phyloP scores from a whole-genome alignment of 2,888 invertebrate genomes.

The Patella ulyssiponensis region DNA sequence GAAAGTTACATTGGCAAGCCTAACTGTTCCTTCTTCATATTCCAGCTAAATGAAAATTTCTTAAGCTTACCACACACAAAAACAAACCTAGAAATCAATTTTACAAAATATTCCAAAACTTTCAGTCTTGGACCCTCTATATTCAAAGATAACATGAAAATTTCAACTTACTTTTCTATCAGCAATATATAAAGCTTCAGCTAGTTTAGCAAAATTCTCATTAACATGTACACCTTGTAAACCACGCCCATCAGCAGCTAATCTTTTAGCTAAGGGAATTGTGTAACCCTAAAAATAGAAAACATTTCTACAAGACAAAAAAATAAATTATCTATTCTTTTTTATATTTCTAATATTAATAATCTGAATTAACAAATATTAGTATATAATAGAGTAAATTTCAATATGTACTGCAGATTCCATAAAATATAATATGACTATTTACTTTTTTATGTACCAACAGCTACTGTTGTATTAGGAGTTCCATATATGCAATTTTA shows the following conservation, averaged over 20 bases:
- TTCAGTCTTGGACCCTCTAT: too few species aligned
- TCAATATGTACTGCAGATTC: too few species aligned
- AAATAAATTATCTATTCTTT: background rate
- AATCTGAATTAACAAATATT: too few species aligned
- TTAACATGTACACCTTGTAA: constrained; percentile 95
- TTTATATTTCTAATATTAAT: too few species aligned
- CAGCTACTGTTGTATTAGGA: too few species aligned
- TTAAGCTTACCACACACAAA: background rate
- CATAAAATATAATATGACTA: too few species aligned
- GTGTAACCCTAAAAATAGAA: constrained; percentile 82
- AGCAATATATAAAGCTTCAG: constrained; percentile 97
- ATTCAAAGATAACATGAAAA: background rate
- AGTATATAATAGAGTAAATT: too few species aligned
- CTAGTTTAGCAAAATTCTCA: constrained; percentile 98
- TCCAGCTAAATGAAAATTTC: too few species aligned
- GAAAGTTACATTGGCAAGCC: too few species aligned
- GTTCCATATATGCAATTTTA: too few species aligned
- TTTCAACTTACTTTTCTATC: constrained; percentile 82
- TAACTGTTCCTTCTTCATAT: too few species aligned
- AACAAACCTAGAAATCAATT: background rate
- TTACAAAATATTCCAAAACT: background rate
- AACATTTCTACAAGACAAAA: background rate
- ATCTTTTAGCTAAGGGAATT: constrained; percentile 95
- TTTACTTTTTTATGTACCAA: too few species aligned
- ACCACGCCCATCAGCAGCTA: constrained; percentile 98